Conservation (phyloP, 53 echinoderm and acorn worm genomes). For the Glandiceps talaboti region DNA sequence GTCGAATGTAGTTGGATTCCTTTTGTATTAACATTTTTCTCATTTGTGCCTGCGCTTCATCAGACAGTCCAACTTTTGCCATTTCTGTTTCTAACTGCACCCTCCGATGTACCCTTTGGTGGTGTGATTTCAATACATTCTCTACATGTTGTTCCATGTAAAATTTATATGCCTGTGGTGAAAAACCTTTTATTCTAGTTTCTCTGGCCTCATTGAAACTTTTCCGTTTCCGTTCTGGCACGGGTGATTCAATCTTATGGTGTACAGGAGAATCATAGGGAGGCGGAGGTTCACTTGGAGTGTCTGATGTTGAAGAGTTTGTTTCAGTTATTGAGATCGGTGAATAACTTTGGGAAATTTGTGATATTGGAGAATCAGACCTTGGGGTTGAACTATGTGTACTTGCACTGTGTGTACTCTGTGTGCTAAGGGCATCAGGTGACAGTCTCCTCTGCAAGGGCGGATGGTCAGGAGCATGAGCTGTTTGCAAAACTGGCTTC, state of each 20-base stretch:
- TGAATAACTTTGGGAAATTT: slow-evolving; percentile 32
- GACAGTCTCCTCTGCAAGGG: slow-evolving; percentile 49
- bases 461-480: slow-evolving; percentile 87
- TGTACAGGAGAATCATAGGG: slow-evolving; percentile 39
- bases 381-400: slow-evolving; percentile 44
- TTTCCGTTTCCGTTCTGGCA: slow-evolving; percentile 71
- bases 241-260: slow-evolving; percentile 90
- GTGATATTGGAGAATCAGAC: slow-evolving; percentile 76
- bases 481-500: slow-evolving; percentile 88
- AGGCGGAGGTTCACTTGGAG: slow-evolving; percentile 30
- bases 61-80: slow-evolving; percentile 74
- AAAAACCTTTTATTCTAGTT: slow-evolving; percentile 69
- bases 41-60: slow-evolving; percentile 88
- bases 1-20: slow-evolving; percentile 91
- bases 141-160: slow-evolving; percentile 99
- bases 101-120: slow-evolving; percentile 53
- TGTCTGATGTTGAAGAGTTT: slow-evolving; percentile 43
- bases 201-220: slow-evolving; percentile 47
- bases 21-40: slow-evolving; percentile 93
- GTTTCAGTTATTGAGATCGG: slow-evolving; percentile 69
- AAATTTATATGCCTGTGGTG: slow-evolving; percentile 89
- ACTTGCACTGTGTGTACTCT: slow-evolving; percentile 71
- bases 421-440: slow-evolving; percentile 89
- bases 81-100: slow-evolving; percentile 90
- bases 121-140: slow-evolving; percentile 87